Evolutionary conservation across 2,797 vertebrate species (phyloP).

Genomic region (Sus cebifrons): DNA sequence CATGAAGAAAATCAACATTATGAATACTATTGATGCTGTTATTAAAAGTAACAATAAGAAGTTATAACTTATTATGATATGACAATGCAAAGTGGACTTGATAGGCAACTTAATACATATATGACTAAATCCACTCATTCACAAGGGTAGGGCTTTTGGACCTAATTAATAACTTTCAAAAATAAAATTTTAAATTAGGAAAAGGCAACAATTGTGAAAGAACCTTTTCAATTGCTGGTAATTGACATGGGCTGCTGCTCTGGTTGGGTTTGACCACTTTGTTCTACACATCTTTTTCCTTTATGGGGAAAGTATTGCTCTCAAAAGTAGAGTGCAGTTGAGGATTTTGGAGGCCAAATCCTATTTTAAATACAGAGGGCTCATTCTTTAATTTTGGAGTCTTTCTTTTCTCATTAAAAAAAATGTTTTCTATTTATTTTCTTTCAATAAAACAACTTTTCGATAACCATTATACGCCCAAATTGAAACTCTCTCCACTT

Average conservation of each 20-base stretch:
- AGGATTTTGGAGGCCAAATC: slow-evolving; percentile 12
- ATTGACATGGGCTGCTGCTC: not conserved
- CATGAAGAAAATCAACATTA: slow-evolving; percentile 17
- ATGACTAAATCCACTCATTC: slow-evolving; percentile 4
- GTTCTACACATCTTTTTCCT: not conserved
- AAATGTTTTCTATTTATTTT: slow-evolving; percentile 1
- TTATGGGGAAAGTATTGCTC: slow-evolving; percentile 31
- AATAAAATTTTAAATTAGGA: slow-evolving; percentile 65
- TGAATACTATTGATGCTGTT: not conserved
- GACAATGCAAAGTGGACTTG: slow-evolving; percentile 19
- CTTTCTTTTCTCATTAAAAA: not conserved
- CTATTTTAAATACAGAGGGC: slow-evolving; percentile 33
- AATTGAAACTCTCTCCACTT: slow-evolving; percentile 45
- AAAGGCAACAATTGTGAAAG: slow-evolving; percentile 43
- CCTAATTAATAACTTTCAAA: slow-evolving; percentile 31
- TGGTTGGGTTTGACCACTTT: not conserved
- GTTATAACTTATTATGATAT: not conserved
- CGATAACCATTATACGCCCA: not conserved
- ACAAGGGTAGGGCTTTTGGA: not conserved
- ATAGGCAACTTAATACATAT: not conserved
- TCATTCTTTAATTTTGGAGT: slow-evolving; percentile 30
- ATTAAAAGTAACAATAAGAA: slow-evolving; percentile 20
- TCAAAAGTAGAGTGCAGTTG: slow-evolving; percentile 31
- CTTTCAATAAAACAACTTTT: slow-evolving; percentile 13
- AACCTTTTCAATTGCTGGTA: slow-evolving; percentile 10